Evolutionary conservation across 2,113 vertebrate genomes (phyloP).

Genomic region (Symphodus melops): DNA sequence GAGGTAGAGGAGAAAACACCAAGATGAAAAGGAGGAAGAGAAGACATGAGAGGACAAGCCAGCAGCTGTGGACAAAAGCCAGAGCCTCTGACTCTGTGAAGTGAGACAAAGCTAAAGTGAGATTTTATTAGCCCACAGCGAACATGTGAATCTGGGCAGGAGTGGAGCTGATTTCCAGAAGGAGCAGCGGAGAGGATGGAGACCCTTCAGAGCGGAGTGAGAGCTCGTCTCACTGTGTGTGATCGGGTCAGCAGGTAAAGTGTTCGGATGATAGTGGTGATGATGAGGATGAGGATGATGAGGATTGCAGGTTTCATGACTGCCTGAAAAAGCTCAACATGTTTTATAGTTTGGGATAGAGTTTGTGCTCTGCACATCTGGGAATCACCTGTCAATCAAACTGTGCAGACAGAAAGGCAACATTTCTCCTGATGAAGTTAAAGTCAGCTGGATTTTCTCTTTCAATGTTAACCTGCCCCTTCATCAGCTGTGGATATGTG

Average conservation of each 20-base stretch:
- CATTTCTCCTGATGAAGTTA: constrained; percentile 15
- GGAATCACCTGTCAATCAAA: constrained; percentile 32
- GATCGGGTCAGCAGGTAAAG: constrained; percentile 38
- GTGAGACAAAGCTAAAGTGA: constrained; percentile 55
- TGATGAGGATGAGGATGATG: constrained; percentile 25
- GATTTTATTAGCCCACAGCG: constrained; percentile 56
- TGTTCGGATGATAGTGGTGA: constrained; percentile 6
- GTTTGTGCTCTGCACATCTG: constrained; percentile 12
- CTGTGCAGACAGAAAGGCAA: background rate
- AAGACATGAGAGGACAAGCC: constrained; percentile 10
- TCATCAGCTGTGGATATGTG: too few relatives aligned
- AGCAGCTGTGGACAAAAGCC: constrained; percentile 44
- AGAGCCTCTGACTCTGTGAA: constrained; percentile 50
- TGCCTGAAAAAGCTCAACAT: constrained; percentile 14
- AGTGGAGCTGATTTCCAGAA: constrained; percentile 70
- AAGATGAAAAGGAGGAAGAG: background rate
- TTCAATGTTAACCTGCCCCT: background rate
- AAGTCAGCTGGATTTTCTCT: background rate
- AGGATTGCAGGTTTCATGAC: background rate
- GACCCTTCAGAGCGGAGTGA: constrained; percentile 38
- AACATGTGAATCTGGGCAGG: constrained; percentile 34
- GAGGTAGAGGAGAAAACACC: background rate
- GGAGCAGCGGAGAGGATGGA: constrained; percentile 36
- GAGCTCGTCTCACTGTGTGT: constrained; percentile 23
- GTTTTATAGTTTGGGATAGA: constrained; percentile 31